Evolutionary conservation across 1,140 invertebrate species (phyloP), one percentile per base, ranked within the genome.

Genomic region (Sweltsa coloradensis): DNA sequence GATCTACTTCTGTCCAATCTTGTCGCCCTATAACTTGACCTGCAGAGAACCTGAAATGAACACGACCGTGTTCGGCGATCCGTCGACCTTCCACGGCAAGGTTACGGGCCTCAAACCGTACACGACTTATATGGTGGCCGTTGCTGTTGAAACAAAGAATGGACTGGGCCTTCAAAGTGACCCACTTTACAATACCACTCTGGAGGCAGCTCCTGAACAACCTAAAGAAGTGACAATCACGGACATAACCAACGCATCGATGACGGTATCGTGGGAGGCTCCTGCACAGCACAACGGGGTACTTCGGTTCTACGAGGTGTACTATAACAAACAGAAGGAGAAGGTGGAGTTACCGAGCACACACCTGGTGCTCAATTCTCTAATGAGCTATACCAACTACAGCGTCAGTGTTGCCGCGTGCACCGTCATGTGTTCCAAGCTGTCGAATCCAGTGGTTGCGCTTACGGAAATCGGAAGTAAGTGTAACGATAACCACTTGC

Each of bases 51-150:
- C 29, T 6, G 58, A 63, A 42, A 55, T 60, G 14, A 69, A 67
- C 24, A 67, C 62, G 0, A 75, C 70, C 9, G 70, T 78, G 26
- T 66, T 65, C 26, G 65, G 60, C 0, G 62, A 66, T 47, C 53
- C 62, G 3, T 51, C 53, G 4, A 64, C 59, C 6, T 66, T 62
- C 24, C 60, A 61, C 36, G 69, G 62, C 3, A 54, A 59, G 11
- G 59, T 72, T 0, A 51, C 55, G 2, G 62, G 66, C 25, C 61
- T 93, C 25, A 72, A 74, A 46, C 86, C 89, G 3, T 90, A 79
- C 57, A 86, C 81, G 5, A 78, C 79, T 1, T 93, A 93, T 59
- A 78, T 72, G 57, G 66, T 92, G 5, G 72, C 71, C 3, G 73
- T 91, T 19, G 66, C 81, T 11, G 77, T 89, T 41, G 71, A 79